Evolutionary conservation across 2,888 invertebrate species (phyloP).

Genomic region (Pomacea canaliculata): DNA sequence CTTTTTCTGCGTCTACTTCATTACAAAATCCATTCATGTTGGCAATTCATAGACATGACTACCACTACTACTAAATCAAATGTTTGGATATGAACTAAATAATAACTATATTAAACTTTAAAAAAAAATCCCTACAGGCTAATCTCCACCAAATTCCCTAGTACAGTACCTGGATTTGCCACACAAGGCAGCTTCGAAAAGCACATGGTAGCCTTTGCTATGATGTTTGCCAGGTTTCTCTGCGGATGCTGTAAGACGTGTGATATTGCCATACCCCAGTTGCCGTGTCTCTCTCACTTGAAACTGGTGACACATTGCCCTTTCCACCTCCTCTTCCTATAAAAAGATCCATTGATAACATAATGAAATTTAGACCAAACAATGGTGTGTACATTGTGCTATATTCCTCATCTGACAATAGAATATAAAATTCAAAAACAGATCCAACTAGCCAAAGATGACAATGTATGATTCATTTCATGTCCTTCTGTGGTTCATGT

Average conservation of each 20-base stretch:
- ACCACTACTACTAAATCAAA: no score
- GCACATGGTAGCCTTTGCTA: constrained; percentile 44
- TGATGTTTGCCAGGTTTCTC: constrained; percentile 49
- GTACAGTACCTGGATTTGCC: constrained; percentile 42
- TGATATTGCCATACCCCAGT: constrained; percentile 60
- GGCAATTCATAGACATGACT: no score
- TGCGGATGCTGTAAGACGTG: constrained; percentile 42
- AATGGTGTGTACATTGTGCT: neutral
- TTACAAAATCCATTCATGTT: no score
- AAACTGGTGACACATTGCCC: constrained; percentile 61
- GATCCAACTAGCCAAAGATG: no score
- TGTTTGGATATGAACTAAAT: no score
- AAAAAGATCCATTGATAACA: constrained; percentile 9
- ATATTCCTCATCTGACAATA: neutral
- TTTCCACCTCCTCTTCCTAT: constrained; percentile 51
- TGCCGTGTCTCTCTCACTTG: constrained; percentile 54
- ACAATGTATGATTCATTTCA: no score
- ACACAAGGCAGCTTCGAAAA: constrained; percentile 57
- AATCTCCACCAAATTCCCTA: no score
- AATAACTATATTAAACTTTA: no score
- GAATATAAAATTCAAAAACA: no score
- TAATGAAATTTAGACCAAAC: neutral
- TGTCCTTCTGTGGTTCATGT: no score
- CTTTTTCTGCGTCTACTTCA: no score
- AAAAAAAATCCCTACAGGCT: no score